Percentiles rank a stretch among this genome's conserved stretches.
Evolutionary conservation across 1,140 invertebrate genomes (phyloP).

Genomic region (Pissodes strobi): DNA sequence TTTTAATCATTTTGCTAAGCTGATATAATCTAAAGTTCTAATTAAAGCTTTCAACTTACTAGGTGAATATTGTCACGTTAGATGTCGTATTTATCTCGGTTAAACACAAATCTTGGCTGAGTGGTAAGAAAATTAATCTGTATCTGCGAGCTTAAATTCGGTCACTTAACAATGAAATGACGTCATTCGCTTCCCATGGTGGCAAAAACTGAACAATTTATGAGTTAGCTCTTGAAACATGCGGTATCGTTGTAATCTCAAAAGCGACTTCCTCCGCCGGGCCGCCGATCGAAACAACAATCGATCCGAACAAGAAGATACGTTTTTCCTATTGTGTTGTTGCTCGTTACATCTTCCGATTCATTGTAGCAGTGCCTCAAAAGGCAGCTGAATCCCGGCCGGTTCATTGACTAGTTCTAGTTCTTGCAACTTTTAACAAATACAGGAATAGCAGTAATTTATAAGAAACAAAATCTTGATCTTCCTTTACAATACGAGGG

Average conservation of each 20-base stretch:
- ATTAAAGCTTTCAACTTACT: too few species aligned
- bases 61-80: too few species aligned
- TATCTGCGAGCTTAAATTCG: too few species aligned
- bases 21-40: too few species aligned
- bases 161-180: too few species aligned
- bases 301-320: slow-evolving; percentile 30
- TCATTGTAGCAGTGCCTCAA: slow-evolving; percentile 48
- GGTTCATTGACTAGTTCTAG: slow-evolving; percentile 48
- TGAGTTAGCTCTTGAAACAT: background rate
- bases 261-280: slow-evolving; percentile 12
- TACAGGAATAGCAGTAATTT: slow-evolving; percentile 48
- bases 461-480: slow-evolving; percentile 46
- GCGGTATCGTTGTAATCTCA: background rate
- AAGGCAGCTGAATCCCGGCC: slow-evolving; percentile 47
- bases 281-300: slow-evolving; percentile 29
- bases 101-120: too few species aligned
- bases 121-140: too few species aligned
- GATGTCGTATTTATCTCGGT: too few species aligned
- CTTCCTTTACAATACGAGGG: too few species aligned
- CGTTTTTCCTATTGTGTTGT: slow-evolving; percentile 42
- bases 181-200: too few species aligned
- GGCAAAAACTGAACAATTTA: too few species aligned
- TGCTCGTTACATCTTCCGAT: slow-evolving; percentile 50
- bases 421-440: slow-evolving; percentile 36
- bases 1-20: too few species aligned